phyloP scores from a whole-genome alignment of 2,888 invertebrate genomes.

The Thalpophila matura region DNA sequence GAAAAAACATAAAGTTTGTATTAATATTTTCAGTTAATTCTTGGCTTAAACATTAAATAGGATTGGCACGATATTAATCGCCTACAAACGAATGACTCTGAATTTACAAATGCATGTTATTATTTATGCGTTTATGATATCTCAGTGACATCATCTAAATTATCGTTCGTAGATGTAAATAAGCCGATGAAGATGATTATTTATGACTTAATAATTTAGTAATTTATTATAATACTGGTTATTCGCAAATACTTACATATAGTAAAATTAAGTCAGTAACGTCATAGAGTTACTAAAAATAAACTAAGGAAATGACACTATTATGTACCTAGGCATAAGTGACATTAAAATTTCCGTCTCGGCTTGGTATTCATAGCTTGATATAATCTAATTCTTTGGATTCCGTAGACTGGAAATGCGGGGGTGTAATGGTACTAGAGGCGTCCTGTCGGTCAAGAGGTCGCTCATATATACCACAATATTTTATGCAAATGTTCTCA shows the following conservation, averaged over 20 bases:
- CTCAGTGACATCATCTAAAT: too few species aligned
- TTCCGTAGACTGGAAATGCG: slow-evolving; percentile 39
- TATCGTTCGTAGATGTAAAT: too few species aligned
- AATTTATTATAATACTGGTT: not conserved
- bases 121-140: too few species aligned
- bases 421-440: slow-evolving; percentile 31
- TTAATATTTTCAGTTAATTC: not conserved
- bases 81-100: slow-evolving; percentile 2
- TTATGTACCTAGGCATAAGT: slow-evolving; percentile 24
- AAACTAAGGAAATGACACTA: slow-evolving; percentile 24
- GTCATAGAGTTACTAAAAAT: not conserved
- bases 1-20: slow-evolving; percentile 2
- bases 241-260: not conserved
- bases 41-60: not conserved
- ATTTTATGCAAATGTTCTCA: slow-evolving; percentile 50
- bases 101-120: slow-evolving; percentile 5
- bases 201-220: too few species aligned
- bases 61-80: slow-evolving; percentile 5
- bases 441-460: slow-evolving; percentile 19
- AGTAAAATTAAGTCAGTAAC: not conserved
- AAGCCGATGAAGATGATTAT: too few species aligned
- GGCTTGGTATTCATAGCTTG: slow-evolving; percentile 40
- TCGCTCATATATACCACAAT: slow-evolving; percentile 31
- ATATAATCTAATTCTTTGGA: slow-evolving; percentile 48
- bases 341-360: slow-evolving; percentile 37